Evolutionary conservation across 2,797 vertebrate genomes (phyloP).

Genomic region (Sphaeramia orbicularis): DNA sequence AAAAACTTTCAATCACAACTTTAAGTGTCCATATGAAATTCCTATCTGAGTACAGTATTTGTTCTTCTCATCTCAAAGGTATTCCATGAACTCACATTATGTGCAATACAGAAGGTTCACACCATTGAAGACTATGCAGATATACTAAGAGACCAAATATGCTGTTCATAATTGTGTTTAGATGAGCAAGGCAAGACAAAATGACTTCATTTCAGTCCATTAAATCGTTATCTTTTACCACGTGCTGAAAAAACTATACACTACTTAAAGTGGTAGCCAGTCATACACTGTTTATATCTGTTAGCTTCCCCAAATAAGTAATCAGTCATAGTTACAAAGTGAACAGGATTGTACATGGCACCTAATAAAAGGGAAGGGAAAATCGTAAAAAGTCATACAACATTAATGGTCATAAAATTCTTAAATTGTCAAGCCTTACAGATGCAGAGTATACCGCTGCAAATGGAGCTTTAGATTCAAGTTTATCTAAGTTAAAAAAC

Average conservation of each 20-base stretch:
- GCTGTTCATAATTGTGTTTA: conserved; percentile 36
- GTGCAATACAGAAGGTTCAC: conserved; percentile 28
- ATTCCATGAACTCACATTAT: conserved; percentile 19
- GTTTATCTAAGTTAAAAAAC: conserved; percentile 19
- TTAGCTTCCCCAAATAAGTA: conserved; percentile 26
- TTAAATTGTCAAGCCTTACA: conserved; percentile 16
- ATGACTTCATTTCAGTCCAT: conserved; percentile 28
- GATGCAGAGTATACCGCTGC: conserved; percentile 15
- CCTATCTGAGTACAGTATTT: conserved; percentile 17
- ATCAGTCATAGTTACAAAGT: conserved; percentile 16
- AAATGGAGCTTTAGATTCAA: conserved; percentile 18
- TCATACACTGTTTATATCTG: conserved; percentile 1
- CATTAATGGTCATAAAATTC: conserved; percentile 5
- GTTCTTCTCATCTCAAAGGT: conserved; percentile 17
- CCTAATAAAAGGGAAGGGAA: conserved; percentile 32
- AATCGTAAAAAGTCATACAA: conserved; percentile 32
- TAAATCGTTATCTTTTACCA: conserved; percentile 44
- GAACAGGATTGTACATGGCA: conserved; percentile 35
- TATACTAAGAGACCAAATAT: conserved; percentile 13
- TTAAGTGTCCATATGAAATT: conserved; percentile 2
- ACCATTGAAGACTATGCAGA: conserved; percentile 16
- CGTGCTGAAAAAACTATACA: conserved; percentile 30
- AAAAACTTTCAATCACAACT: conserved; percentile 8
- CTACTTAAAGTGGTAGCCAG: conserved; percentile 17
- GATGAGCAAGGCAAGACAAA: conserved; percentile 68